Conservation (phyloP, 2,888 invertebrate genomes). For the Tetheella fluctuosa region DNA sequence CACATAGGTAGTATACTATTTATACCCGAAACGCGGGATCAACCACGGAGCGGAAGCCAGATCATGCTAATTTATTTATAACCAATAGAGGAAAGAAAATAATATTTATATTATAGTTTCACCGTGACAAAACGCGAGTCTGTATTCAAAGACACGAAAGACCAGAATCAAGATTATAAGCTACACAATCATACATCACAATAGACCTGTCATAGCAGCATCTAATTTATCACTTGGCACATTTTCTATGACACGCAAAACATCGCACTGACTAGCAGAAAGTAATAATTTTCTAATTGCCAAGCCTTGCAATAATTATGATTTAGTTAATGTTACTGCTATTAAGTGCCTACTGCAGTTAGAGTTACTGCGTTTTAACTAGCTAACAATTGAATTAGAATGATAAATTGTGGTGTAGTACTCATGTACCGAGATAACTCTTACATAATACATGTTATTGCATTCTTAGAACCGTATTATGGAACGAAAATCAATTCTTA, state of each 20-base stretch:
- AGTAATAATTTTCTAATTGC: slow-evolving; percentile 12
- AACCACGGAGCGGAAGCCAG: no score
- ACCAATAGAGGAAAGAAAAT: no score
- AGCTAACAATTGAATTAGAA: background rate
- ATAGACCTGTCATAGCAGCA: slow-evolving; percentile 13
- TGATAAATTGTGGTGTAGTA: background rate
- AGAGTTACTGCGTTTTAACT: background rate
- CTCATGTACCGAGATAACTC: no score
- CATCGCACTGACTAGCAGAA: slow-evolving; percentile 3
- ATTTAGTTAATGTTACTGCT: background rate
- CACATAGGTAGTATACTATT: no score
- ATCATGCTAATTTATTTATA: no score
- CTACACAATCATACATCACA: slow-evolving; percentile 2
- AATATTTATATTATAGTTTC: no score
- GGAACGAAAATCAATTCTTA: no score
- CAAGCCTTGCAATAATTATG: background rate
- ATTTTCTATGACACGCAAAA: slow-evolving; percentile 15
- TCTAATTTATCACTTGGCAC: slow-evolving; percentile 19
- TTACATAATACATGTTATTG: no score
- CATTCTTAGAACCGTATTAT: no score
- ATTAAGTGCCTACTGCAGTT: slow-evolving; percentile 6
- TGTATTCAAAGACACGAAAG: background rate
- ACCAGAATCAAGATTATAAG: background rate
- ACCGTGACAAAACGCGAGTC: background rate
- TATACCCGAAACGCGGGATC: no score